A percentile compares a stretch with the other conserved stretches of the same genome.
These are phyloP conservation scores for Eupithecia inturbata DNA, from an alignment of 2,888 invertebrate species.

Conservation along the genomic window DNA sequence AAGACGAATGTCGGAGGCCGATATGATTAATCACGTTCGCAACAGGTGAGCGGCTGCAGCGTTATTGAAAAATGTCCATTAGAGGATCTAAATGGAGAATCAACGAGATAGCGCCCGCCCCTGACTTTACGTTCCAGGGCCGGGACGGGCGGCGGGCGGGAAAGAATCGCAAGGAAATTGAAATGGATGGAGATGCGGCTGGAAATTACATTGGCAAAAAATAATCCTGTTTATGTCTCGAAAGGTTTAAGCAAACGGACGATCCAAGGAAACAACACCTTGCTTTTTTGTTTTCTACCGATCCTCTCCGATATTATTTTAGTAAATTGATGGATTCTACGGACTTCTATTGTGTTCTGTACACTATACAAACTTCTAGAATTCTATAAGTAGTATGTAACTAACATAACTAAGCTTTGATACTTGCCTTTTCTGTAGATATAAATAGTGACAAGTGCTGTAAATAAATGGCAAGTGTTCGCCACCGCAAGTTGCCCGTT, in stretches of 20 bases:
- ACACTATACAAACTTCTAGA: too few species aligned
- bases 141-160: neutral
- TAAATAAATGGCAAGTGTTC: neutral
- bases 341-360: neutral
- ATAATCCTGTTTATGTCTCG: neutral
- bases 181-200: conserved; percentile 8
- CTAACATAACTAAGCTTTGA: too few species aligned
- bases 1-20: conserved; percentile 35
- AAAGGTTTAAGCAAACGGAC: neutral
- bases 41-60: conserved; percentile 41
- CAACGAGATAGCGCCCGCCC: conserved; percentile 5
- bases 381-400: too few species aligned
- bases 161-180: conserved; percentile 18
- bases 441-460: neutral
- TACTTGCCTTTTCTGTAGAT: neutral
- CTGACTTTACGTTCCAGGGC: neutral
- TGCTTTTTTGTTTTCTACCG: neutral
- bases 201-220: conserved; percentile 13
- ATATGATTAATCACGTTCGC: conserved; percentile 41
- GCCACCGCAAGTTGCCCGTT: neutral
- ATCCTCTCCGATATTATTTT: neutral
- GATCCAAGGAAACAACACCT: too few species aligned
- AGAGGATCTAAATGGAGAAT: conserved; percentile 22
- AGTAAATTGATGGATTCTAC: neutral
- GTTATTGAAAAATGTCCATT: conserved; percentile 36